Evolutionary conservation across 1,140 invertebrate genomes (phyloP), one percentile per base, ranked within the genome.

Genomic region (Drosophila ficusphila): DNA sequence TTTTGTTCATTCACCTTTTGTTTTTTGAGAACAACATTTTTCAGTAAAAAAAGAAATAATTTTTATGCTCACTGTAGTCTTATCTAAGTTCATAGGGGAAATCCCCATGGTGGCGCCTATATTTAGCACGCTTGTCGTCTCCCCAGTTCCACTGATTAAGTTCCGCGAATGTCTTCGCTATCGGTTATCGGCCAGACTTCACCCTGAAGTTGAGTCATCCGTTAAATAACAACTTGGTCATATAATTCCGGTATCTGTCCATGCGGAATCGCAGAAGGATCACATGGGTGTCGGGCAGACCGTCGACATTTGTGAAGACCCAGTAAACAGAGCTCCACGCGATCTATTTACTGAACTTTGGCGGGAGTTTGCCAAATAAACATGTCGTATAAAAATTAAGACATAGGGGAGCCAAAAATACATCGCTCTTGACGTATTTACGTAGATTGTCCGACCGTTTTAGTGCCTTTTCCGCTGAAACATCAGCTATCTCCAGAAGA

Each of bases 301-400:
- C 27, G 60, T 29, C 65, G 62, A 67, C 62, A 67, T n/a, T 36
- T 46, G 44, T 68, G 34, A 69, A 21, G 51, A 69, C 49, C 65
- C 21, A 11, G 21, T 54, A 69, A 56, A 69, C 62, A 68, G 25
- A 21, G 1, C 12, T 52, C 33, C 33, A 25, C 33, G 4, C 49
- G 49, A 52, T 38, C 9, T 39, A 52, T 39, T 52, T 38, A 1
- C 18, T n/a, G 5, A 23, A 64, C 29, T 53, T 49, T 27, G 31
- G 29, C 14, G 23, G 36, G 42, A 33, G 68, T 74, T 73, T 73
- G 49, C 48, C 70, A 74, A 74, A 73, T 73, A 74, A 74, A 74
- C 64, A 56, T 42, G 42, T 34, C 44, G 44, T 48, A 56, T 57
- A 27, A 69, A 27, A 48, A 34, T 33, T 41, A 58, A 71, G 49